A percentile compares a stretch with the other conserved stretches of the same genome.
phyloP scores from a whole-genome alignment of 2,888 invertebrate genomes.

The Protophormia terraenovae region DNA sequence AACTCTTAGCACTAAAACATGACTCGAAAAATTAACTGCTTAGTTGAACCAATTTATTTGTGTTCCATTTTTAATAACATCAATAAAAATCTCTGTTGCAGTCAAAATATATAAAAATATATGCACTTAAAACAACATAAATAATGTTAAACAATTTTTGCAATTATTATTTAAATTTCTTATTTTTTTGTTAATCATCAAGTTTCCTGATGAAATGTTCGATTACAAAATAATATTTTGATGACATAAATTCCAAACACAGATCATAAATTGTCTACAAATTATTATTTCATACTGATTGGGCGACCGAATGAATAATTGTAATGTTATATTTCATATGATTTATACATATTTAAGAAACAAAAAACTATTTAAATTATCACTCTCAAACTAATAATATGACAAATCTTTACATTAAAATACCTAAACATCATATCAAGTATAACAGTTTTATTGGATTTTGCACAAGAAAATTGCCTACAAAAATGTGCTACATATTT shows the following conservation, averaged over 20 bases:
- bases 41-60: too few species aligned
- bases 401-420: not conserved
- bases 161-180: not conserved
- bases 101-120: too few species aligned
- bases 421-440: not conserved
- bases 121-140: not conserved
- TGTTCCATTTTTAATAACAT: too few species aligned
- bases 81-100: too few species aligned
- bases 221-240: conserved; percentile 41
- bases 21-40: too few species aligned
- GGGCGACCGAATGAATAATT: not conserved
- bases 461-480: not conserved
- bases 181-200: conserved; percentile 1
- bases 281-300: conserved; percentile 2
- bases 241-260: conserved; percentile 16
- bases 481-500: not conserved
- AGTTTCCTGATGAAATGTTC: conserved; percentile 1
- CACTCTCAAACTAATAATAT: not conserved
- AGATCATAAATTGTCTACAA: conserved; percentile 26
- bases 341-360: conserved; percentile 17
- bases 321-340: conserved; percentile 6
- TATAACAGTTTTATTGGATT: conserved; percentile 31
- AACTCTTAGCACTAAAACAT: too few species aligned
- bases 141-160: not conserved
- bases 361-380: conserved; percentile 44